phyloP scores from a whole-genome alignment of 2,888 invertebrate species.

The Mimas tiliae region DNA sequence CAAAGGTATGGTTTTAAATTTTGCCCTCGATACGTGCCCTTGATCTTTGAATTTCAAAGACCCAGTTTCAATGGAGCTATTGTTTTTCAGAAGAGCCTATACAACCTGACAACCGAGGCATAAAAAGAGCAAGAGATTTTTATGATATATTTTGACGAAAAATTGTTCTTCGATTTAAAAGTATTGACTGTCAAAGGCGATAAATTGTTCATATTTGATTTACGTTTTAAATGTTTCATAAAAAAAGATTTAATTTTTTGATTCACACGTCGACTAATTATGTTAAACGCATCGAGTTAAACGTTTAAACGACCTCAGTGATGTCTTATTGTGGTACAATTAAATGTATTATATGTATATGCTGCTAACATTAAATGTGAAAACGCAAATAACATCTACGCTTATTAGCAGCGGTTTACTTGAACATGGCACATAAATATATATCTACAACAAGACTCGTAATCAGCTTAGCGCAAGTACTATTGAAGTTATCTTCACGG shows the following conservation, averaged over 20 bases:
- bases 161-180: neutral
- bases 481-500: conserved; percentile 60
- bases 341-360: neutral
- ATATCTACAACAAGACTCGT: conserved; percentile 54
- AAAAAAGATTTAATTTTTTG: neutral
- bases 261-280: neutral
- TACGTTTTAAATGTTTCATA: neutral
- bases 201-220: neutral
- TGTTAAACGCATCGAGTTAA: no score
- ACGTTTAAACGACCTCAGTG: neutral
- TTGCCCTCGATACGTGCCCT: conserved; percentile 36
- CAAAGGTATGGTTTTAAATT: conserved; percentile 28
- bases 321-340: neutral
- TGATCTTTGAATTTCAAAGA: conserved; percentile 55
- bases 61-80: conserved; percentile 56
- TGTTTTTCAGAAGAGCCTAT: conserved; percentile 59
- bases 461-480: conserved; percentile 68
- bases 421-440: conserved; percentile 29
- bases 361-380: neutral
- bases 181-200: neutral
- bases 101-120: conserved; percentile 51
- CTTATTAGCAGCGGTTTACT: no score
- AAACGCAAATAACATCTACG: neutral
- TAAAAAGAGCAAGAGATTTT: conserved; percentile 39
- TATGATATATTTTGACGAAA: conserved; percentile 10